These are phyloP conservation scores for Chymomyza caudatula DNA, from an alignment of 2,888 invertebrate genomes.

Conservation along the genomic window DNA sequence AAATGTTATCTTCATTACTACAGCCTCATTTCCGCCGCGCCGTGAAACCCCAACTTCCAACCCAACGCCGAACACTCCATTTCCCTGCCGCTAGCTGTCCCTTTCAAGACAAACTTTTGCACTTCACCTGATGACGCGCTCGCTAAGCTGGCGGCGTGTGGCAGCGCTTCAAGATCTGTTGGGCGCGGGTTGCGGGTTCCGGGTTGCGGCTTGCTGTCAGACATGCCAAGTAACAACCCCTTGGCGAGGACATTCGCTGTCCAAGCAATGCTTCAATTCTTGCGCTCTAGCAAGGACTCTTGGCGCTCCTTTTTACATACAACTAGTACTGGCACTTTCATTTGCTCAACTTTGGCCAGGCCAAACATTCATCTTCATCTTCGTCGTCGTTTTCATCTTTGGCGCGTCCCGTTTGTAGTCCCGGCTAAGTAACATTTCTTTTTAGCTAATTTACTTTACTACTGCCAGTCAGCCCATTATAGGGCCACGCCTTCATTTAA, in stretches of 20 bases:
- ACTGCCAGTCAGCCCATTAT: conserved; percentile 13
- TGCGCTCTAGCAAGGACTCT: not conserved
- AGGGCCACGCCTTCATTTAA: not conserved
- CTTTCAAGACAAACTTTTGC: conserved; percentile 26
- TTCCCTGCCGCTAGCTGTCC: not conserved
- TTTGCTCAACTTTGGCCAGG: conserved; percentile 7
- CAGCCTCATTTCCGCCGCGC: conserved; percentile 57
- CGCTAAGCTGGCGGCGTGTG: not conserved
- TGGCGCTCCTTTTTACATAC: not conserved
- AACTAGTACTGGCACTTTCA: conserved; percentile 10
- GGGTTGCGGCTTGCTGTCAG: not conserved
- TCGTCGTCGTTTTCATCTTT: conserved; percentile 14
- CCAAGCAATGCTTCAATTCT: conserved; percentile 11
- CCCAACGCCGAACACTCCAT: conserved; percentile 2
- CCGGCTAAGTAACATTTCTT: conserved; percentile 45
- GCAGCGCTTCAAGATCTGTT: not conserved
- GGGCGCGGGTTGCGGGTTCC: not conserved
- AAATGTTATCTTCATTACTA: conserved; percentile 73
- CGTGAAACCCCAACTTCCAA: not conserved
- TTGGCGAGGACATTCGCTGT: not conserved
- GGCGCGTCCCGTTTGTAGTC: conserved; percentile 8
- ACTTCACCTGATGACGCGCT: conserved; percentile 37
- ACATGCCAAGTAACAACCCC: not conserved
- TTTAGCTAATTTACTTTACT: conserved; percentile 59
- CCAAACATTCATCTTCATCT: conserved; percentile 38